Evolutionary conservation across 2,888 invertebrate species (phyloP).

Genomic region (Oligia strigilis): DNA sequence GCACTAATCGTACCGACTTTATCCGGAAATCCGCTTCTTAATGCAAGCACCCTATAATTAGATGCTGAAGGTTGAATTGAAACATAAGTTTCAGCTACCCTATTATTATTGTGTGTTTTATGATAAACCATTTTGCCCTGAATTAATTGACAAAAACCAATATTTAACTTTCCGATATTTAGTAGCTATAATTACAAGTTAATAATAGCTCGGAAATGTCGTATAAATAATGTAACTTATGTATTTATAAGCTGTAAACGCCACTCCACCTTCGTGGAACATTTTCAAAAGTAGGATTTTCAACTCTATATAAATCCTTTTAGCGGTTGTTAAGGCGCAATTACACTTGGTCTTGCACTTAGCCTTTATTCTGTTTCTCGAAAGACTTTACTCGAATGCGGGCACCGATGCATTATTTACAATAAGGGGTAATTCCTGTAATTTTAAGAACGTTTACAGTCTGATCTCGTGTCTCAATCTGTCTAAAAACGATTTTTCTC

Average conservation of each 20-base stretch:
- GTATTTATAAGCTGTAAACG: neutral
- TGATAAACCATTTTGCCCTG: neutral
- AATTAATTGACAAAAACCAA: conserved; percentile 3
- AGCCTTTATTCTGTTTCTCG: too few species aligned
- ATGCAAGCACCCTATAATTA: neutral
- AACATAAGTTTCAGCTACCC: neutral
- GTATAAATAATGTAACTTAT: neutral
- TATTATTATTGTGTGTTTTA: neutral
- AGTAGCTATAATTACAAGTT: conserved; percentile 1
- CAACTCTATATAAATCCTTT: neutral
- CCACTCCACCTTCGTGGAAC: neutral
- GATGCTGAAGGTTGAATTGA: neutral
- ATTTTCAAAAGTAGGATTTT: neutral
- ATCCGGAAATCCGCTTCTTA: too few species aligned
- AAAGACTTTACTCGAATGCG: neutral
- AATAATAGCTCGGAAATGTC: neutral
- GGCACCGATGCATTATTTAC: neutral
- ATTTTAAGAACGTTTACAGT: too few species aligned
- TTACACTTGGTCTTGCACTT: too few species aligned
- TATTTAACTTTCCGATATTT: neutral
- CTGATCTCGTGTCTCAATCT: too few species aligned
- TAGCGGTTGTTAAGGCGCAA: too few species aligned
- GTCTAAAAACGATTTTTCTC: too few species aligned
- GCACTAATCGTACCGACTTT: too few species aligned
- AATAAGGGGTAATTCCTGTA: too few species aligned